phyloP scores from a whole-genome alignment of 1,140 invertebrate species.

The Drosophila santomea region DNA sequence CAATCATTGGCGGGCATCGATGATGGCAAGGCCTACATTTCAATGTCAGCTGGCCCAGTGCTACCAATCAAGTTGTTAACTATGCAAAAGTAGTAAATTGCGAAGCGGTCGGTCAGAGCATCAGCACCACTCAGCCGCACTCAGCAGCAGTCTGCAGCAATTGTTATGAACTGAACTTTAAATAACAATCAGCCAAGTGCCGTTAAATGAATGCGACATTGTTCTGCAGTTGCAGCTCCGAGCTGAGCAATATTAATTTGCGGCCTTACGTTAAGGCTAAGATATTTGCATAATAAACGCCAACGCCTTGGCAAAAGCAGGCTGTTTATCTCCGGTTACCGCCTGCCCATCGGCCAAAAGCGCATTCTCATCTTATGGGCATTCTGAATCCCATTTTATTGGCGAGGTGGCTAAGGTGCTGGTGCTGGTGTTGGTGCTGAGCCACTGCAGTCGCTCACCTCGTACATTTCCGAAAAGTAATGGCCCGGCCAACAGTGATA shows the following conservation, averaged over 20 bases:
- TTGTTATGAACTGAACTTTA: conserved; percentile 82
- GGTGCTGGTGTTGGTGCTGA: conserved; percentile 16
- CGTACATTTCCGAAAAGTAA: conserved; percentile 80
- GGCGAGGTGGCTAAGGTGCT: conserved; percentile 12
- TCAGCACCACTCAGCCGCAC: conserved; percentile 34
- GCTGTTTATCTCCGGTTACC: conserved; percentile 33
- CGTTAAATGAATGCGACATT: conserved; percentile 82
- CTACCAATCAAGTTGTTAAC: conserved; percentile 82
- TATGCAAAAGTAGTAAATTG: conserved; percentile 78
- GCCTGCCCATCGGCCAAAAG: conserved; percentile 54
- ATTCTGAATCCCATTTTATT: conserved; percentile 55
- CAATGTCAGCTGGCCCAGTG: conserved; percentile 78
- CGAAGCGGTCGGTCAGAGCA: conserved; percentile 59
- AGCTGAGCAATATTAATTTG: conserved; percentile 70
- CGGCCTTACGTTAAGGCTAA: conserved; percentile 71
- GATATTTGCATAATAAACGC: conserved; percentile 83
- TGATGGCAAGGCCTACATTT: conserved; percentile 76
- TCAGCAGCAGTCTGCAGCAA: conserved; percentile 31
- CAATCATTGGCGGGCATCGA: conserved; percentile 81
- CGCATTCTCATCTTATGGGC: conserved; percentile 60
- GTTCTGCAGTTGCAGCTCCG: conserved; percentile 36
- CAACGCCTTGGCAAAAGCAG: conserved; percentile 64
- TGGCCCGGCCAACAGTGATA: conserved; percentile 77
- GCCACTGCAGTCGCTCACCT: conserved; percentile 67
- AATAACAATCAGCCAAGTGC: conserved; percentile 82